Evolutionary conservation across 2,797 vertebrate genomes (phyloP), one percentile per base, ranked within the genome.

Genomic region (Chlorospingus flavigularis): DNA sequence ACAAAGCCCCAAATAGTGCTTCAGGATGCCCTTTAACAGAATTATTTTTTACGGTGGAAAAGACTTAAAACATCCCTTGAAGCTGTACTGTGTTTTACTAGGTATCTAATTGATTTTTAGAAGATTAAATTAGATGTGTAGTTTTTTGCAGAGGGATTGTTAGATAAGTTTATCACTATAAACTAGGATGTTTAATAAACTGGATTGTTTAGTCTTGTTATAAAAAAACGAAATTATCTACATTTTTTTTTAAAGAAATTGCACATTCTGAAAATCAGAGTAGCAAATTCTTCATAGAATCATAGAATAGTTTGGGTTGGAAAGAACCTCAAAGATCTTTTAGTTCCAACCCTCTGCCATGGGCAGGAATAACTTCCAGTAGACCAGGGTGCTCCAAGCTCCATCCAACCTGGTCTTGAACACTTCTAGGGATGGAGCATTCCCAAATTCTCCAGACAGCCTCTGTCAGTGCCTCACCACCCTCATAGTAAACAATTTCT

Each of bases 211-310:
- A 37, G 6, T 63, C 24, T 57, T 70, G 2, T 51, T 70, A 24
- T 28, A 10, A 85, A 54, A 53, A 17, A 0, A 0, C 0, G 17
- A 74, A 73, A 5, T 9, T 0, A 37, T 18, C 57, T 58, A 58
- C 26, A 3, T 8, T 14, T 9, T 37, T 33, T n/a, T 13, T 31
- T 8, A 4, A 1, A 4, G 35, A 13, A 23, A 37, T 26, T 24
- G 31, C 30, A 24, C 6, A 65, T 74, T 87, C 37, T 73, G 39
- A 57, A 91, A 61, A 53, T 33, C 28, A 16, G 39, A 67, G 3
- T 80, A 26, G 23, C 9, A 58, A 57, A 47, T 7, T 15, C 8
- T 61, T 61, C 7, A 14, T 8, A 55, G 39, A 33, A 18, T 88
- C 25, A 23, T 19, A 9, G 10, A 63, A 33, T 35, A 28, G 10